Conservation (phyloP, 2,888 invertebrate species). For the Diaphora mendica region DNA sequence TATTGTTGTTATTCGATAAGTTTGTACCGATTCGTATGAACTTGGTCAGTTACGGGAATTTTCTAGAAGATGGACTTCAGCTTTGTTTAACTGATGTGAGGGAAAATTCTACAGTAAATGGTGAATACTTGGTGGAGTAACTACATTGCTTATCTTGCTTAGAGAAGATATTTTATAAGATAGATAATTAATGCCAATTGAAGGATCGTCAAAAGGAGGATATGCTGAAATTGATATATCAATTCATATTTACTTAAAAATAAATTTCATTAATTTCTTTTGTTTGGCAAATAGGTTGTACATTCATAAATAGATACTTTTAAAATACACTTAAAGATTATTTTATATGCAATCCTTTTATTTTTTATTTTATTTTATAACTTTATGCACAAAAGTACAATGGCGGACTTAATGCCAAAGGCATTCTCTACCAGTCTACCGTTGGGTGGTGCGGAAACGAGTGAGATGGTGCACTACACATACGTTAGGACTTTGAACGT, state of each 20-base stretch:
- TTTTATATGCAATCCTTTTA: too few relatives aligned
- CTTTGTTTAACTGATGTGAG: slow-evolving; percentile 8
- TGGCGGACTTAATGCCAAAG: too few relatives aligned
- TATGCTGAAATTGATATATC: neutral
- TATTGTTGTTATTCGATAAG: slow-evolving; percentile 41
- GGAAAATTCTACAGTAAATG: neutral
- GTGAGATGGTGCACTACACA: too few relatives aligned
- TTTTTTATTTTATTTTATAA: too few relatives aligned
- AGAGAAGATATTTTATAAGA: neutral
- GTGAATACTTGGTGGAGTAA: neutral
- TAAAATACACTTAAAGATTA: too few relatives aligned
- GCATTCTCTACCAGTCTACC: too few relatives aligned
- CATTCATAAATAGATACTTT: too few relatives aligned
- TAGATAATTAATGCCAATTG: neutral
- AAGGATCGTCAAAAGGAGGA: neutral
- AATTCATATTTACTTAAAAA: too few relatives aligned
- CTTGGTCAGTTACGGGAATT: slow-evolving; percentile 19
- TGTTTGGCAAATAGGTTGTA: neutral
- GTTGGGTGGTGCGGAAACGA: too few relatives aligned
- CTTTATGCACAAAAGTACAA: too few relatives aligned
- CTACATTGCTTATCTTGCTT: neutral
- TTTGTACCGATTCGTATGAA: slow-evolving; percentile 15
- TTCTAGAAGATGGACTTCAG: slow-evolving; percentile 25
- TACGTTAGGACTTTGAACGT: too few relatives aligned
- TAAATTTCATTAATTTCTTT: too few relatives aligned